Conservation (phyloP, 2,113 vertebrate species). For the Suncus etruscus region DNA sequence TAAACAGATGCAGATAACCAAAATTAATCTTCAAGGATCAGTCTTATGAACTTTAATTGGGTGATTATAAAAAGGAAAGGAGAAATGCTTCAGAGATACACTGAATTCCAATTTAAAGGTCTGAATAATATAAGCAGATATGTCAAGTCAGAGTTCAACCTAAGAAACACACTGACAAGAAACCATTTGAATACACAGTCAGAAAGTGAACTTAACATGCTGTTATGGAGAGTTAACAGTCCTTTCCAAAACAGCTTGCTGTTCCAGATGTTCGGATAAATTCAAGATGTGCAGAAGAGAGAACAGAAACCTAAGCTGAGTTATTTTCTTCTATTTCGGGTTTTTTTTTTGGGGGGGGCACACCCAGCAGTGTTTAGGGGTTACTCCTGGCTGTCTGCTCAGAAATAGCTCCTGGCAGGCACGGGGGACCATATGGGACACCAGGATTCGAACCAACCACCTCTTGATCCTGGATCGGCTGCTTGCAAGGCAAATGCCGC, state of each 20-base stretch:
- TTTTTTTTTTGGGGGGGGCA: too few relatives aligned
- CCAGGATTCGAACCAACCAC: too few relatives aligned
- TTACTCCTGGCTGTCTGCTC: too few relatives aligned
- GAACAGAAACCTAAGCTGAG: background rate
- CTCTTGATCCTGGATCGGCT: too few relatives aligned
- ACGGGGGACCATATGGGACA: too few relatives aligned
- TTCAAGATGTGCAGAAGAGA: background rate
- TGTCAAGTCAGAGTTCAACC: conserved; percentile 8
- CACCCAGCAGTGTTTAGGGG: too few relatives aligned
- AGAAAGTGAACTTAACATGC: conserved; percentile 23
- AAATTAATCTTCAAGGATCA: conserved; percentile 27
- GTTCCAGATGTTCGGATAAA: conserved; percentile 31
- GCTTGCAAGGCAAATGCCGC: too few relatives aligned
- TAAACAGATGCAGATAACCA: background rate
- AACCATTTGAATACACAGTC: background rate
- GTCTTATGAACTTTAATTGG: background rate
- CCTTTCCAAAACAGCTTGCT: background rate
- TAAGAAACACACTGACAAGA: background rate
- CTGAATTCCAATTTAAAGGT: conserved; percentile 1
- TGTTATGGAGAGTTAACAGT: background rate
- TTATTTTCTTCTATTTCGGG: conserved; percentile 35
- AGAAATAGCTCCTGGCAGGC: too few relatives aligned
- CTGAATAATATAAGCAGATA: conserved; percentile 47
- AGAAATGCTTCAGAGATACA: conserved; percentile 4
- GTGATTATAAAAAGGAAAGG: conserved; percentile 46